Base-by-base conservation (phyloP, 2,888 invertebrate genomes). In the Ectobius pallidus region DNA sequence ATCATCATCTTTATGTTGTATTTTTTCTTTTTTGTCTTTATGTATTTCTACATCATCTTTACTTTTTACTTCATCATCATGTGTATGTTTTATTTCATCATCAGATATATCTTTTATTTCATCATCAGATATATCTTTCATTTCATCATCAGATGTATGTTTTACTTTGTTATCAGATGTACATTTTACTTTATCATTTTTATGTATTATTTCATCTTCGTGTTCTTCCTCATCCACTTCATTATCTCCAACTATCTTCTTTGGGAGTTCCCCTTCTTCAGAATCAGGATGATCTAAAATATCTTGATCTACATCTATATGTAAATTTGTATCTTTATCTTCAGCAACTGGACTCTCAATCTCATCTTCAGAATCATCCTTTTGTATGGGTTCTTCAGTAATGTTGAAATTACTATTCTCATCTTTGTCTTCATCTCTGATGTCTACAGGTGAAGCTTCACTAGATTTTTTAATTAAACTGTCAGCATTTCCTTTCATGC, bases 1-100 rank as follows among this genome's bases (percentile, higher is more conserved):
- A 67, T 76, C 75, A 44, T 74, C 76, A 55, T 76, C 68, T 16
- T 39, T 74, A 25, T 68, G 49, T 71, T 27, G 73, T 62, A 65
- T 73, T 72, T 61, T 74, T 73, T 39, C 75, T 77, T 69, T 74
- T 65, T 7, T 20, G 11, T 77, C 70, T 69, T 75, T 69, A 27
- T 76, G 75, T 75, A 77, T 69, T 16, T 70, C 75, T 32, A 75
- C 72, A 9, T 77, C 78, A 34, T 70, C 77, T 30, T 78, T 77
- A 30, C 73, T 75, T 27, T 77, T 75, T 72, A 77, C 58, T 69
- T 77, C 68, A 63, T 75, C 71, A 63, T 75, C 63, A 67, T 75
- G 55, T 69, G 76, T 76, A 9, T 75, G 75, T 16, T 78, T 78
- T 39, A 77, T 77, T 18, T 78, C 76, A n/a, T 72, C 75, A n/a